Evolutionary conservation across 2,888 invertebrate genomes (phyloP), one percentile per base, ranked within the genome.

Genomic region (Apamea crenata): DNA sequence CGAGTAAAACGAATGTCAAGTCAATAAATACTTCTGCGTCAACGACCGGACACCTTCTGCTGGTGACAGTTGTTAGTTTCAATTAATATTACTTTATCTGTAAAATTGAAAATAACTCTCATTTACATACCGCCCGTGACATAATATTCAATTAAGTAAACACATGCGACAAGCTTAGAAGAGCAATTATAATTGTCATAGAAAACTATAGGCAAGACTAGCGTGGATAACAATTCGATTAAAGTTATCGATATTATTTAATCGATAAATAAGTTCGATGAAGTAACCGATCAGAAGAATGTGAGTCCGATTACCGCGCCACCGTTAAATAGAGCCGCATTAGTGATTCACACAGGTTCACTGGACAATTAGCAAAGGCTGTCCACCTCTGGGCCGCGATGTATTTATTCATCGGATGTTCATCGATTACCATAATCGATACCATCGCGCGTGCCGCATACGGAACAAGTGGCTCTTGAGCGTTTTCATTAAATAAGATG

Each of bases 361-460:
- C 94, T 94, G 96, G 94, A 96, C 96, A 96, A 97, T 96, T 97
- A 97, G 96, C 95, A 96, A 96, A 96, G 96, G 96, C 96, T 96
- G 96, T 96, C 96, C 95, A 97, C 96, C 96, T 96, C 95, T 96
- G 94, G 93, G 94, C 93, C 92, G 91, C 93, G 93, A 91, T 94
- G 95, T 96, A 96, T 96, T 94, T 96, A 97, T 97, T 97, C 96
- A 96, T 96, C 96, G 96, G 96, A 96, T 96, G 96, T 96, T 93
- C 93, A 95, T 89, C 93, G 96, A 97, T 97, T 96, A 96, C 96
- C 96, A 96, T 96, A 96, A 96, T 96, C 96, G 96, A 96, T 95
- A 95, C 91, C 94, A 95, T 93, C 93, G 95, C 94, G 93, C 95
- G 96, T 94, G 94, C 93, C 94, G 96, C 96, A 96, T 96, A 96